Evolutionary conservation across 2,797 vertebrate species (phyloP), one percentile per base, ranked within the genome.

Genomic region (Arnoldichthys spilopterus): DNA sequence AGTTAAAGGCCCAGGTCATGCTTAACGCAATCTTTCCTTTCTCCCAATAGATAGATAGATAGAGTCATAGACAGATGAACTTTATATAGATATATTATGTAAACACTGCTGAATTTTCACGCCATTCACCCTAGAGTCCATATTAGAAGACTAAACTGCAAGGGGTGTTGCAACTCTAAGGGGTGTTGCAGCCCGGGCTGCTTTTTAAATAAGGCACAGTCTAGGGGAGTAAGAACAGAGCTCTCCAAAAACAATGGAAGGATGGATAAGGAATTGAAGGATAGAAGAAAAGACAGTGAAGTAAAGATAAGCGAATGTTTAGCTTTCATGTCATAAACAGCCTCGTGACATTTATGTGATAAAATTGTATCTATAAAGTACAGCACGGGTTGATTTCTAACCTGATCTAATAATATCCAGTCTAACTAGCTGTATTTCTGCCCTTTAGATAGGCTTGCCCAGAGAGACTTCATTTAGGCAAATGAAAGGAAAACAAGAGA

Each of bases 401-500:
- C 18, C 54, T 56, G 56, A 15, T 47, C 53, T 37, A 32, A 54
- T 67, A 47, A 26, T 43, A 67, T 64, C 43, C 45, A 12, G 6
- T 26, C 30, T 69, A 16, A 62, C 43, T 63, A 59, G 51, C 59
- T 78, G 76, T 18, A 26, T 32, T 56, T 59, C 15, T 74, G 40
- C 49, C 51, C 58, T 18, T 64, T 64, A 47, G 72, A 72, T 30
- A 7, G 22, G 53, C 30, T 45, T n/a, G 51, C 56, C 45, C 32
- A 54, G 58, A 63, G 66, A 63, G 34, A 49, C 20, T 74, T 79
- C 72, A 76, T 75, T 83, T 20, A 76, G 74, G 26, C 53, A 76
- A 83, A 79, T 66, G 77, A 72, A 83, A 76, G 72, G 24, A 74
- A 74, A 82, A 72, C 72, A 76, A 49, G 47, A 54, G 30, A 30